Evolutionary conservation across 2,888 invertebrate species (phyloP).

Genomic region (Anoncus sp.): DNA sequence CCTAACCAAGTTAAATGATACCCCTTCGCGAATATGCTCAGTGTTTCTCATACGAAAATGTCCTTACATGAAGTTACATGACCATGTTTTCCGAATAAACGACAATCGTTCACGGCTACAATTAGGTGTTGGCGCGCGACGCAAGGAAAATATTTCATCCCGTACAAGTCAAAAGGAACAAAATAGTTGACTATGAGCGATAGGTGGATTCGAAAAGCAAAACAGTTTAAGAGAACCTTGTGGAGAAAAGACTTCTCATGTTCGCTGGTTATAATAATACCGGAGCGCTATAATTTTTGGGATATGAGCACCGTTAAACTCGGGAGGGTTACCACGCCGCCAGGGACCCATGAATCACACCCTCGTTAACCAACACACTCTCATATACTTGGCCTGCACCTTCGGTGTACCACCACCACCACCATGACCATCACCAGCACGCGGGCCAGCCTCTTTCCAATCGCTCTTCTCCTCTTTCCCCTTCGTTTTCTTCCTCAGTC

Average conservation of each 20-base stretch:
- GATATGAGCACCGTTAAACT: constrained; percentile 78
- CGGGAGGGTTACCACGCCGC: constrained; percentile 72
- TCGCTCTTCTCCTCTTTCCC: constrained; percentile 48
- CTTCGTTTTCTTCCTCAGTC: constrained; percentile 39
- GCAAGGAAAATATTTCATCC: constrained; percentile 1
- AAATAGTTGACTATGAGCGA: constrained; percentile 10
- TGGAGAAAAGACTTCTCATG: constrained; percentile 46
- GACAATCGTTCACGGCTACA: constrained; percentile 3
- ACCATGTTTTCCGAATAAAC: background rate
- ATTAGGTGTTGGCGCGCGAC: background rate
- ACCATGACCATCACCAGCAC: too few relatives aligned
- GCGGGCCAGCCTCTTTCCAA: constrained; percentile 63
- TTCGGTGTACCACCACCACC: constrained; percentile 52
- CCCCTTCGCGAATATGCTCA: constrained; percentile 70
- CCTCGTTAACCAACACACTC: constrained; percentile 80
- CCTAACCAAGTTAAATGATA: constrained; percentile 80
- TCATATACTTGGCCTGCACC: constrained; percentile 63
- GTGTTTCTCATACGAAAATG: constrained; percentile 72
- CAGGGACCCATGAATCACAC: constrained; percentile 81
- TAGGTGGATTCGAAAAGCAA: constrained; percentile 33
- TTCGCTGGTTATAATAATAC: constrained; percentile 52
- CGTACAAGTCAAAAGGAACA: background rate
- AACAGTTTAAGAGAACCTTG: constrained; percentile 29
- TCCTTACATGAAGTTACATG: background rate
- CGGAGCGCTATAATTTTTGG: constrained; percentile 72